These are phyloP conservation scores for Eumerus sabulonum DNA, from an alignment of 2,888 invertebrate genomes.

Conservation along the genomic window DNA sequence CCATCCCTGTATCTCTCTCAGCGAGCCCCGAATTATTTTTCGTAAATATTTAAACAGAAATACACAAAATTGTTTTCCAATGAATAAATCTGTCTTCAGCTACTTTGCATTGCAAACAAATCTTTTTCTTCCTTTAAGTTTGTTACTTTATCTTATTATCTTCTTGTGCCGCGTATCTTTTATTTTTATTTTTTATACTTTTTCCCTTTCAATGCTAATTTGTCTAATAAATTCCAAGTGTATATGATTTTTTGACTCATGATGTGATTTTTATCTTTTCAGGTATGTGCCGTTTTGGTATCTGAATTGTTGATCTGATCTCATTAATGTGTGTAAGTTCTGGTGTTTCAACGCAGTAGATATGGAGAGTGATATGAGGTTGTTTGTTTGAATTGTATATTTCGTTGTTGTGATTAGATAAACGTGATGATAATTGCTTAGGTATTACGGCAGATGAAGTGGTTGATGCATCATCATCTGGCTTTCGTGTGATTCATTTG, in stretches of 20 bases:
- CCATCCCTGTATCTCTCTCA: too few species aligned
- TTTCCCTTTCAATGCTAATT: constrained; percentile 53
- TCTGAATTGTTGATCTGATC: constrained; percentile 59
- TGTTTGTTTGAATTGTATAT: constrained; percentile 26
- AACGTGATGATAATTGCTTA: constrained; percentile 54
- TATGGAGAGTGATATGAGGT: too few species aligned
- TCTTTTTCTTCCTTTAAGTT: constrained; percentile 1
- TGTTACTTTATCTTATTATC: constrained; percentile 14
- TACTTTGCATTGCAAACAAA: constrained; percentile 58
- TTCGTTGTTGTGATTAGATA: constrained; percentile 52
- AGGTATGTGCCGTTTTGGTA: constrained; percentile 61
- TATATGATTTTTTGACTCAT: constrained; percentile 4
- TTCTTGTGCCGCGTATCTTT: constrained; percentile 14
- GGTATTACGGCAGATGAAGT: background rate
- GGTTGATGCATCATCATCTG: constrained; percentile 36
- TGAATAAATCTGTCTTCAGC: constrained; percentile 60
- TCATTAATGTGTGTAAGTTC: constrained; percentile 52
- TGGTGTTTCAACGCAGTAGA: constrained; percentile 18
- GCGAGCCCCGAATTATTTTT: too few species aligned
- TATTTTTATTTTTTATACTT: constrained; percentile 19
- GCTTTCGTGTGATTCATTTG: constrained; percentile 39
- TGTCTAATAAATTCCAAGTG: constrained; percentile 48
- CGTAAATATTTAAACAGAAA: constrained; percentile 52
- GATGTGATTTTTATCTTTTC: constrained; percentile 52
- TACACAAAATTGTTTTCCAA: constrained; percentile 58